A percentile compares a stretch with the other conserved stretches of the same genome.
These are phyloP conservation scores for Monarcha castaneiventris DNA, from an alignment of 2,113 vertebrate genomes.

Conservation along the genomic window DNA sequence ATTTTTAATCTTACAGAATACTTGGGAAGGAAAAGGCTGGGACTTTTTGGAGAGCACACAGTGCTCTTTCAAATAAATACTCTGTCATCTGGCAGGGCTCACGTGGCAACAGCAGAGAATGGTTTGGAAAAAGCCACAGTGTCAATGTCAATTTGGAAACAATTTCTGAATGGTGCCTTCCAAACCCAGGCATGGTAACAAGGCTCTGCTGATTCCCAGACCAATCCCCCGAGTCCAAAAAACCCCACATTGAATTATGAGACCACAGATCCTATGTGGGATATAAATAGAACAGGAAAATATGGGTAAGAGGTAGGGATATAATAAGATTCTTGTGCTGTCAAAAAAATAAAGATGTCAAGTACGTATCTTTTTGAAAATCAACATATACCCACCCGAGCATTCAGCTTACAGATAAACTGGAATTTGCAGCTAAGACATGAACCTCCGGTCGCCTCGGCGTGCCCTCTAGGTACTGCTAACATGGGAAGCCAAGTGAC, in stretches of 20 bases:
- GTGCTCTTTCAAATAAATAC: neutral
- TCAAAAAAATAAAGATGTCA: constrained; percentile 59
- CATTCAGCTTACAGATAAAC: neutral
- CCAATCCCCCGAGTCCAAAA: neutral
- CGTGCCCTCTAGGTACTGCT: constrained; percentile 26
- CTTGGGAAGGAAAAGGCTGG: neutral
- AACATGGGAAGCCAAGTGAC: neutral
- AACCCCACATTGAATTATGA: neutral
- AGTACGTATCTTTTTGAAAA: neutral
- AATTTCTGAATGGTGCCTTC: constrained; percentile 2
- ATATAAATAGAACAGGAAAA: constrained; percentile 11
- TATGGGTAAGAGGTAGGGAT: constrained; percentile 21
- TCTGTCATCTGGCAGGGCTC: neutral
- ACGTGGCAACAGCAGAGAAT: neutral
- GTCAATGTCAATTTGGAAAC: constrained; percentile 35
- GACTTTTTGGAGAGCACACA: neutral
- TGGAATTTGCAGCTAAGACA: neutral
- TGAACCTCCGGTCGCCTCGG: neutral
- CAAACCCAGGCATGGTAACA: constrained; percentile 1
- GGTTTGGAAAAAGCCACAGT: neutral
- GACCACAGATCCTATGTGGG: neutral
- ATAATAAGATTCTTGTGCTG: constrained; percentile 22
- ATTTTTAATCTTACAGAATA: neutral
- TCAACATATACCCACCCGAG: neutral
- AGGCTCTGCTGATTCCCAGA: neutral